A percentile compares a stretch with the other conserved stretches of the same genome.
Evolutionary conservation across 2,888 invertebrate species (phyloP).

Genomic region (Himalopsyche japonica): DNA sequence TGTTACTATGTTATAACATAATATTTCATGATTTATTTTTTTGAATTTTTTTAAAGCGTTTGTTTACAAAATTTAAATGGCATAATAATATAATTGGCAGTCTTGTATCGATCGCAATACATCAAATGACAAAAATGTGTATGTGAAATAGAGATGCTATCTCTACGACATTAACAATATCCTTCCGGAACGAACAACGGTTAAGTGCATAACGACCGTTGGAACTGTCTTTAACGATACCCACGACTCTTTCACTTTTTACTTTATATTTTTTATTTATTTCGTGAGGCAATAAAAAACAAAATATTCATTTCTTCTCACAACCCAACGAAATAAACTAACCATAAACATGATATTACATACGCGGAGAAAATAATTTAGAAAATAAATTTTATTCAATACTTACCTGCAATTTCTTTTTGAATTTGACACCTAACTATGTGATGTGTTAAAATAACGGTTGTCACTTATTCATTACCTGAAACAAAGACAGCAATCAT

Average conservation of each 20-base stretch:
- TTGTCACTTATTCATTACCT: too few species aligned
- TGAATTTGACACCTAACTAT: too few species aligned
- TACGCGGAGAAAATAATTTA: too few species aligned
- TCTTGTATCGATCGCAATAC: background rate
- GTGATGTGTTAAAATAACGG: too few species aligned
- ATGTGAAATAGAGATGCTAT: background rate
- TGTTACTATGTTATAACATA: too few species aligned
- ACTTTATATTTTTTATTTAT: background rate
- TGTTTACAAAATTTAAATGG: too few species aligned
- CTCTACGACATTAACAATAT: constrained; percentile 23
- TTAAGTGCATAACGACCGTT: constrained; percentile 24
- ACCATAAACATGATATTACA: background rate
- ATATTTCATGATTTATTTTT: too few species aligned
- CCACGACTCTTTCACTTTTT: constrained; percentile 4
- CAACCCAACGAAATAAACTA: background rate
- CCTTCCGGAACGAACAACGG: constrained; percentile 10
- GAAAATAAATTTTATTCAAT: too few species aligned
- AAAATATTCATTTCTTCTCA: background rate
- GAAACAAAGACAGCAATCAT: too few species aligned
- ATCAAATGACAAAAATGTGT: background rate
- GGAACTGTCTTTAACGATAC: constrained; percentile 13
- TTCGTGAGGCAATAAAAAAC: background rate
- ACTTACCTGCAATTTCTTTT: too few species aligned
- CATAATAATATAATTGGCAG: too few species aligned
- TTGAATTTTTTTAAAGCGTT: too few species aligned